Base-by-base conservation (phyloP, 2,888 invertebrate species). In the Mesoligia furuncula region DNA sequence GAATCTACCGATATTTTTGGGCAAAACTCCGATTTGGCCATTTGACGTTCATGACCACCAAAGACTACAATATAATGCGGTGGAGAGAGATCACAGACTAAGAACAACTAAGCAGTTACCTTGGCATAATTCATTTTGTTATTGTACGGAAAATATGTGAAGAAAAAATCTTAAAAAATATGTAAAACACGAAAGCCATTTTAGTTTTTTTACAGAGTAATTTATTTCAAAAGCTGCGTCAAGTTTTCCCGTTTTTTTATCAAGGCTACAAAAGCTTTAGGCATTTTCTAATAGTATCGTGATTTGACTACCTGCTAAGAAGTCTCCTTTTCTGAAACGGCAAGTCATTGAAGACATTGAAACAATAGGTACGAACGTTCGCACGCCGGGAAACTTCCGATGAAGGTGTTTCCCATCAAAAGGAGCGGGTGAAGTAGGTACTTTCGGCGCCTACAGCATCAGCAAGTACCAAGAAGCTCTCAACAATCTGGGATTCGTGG, bases 401-500 rank as follows among this genome's bases (percentile, higher is more conserved):
- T 42, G 66, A 51, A 67, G 76, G 76, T 81, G 42, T 75, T 51
- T 51, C 75, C 15, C 27, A 27, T 45, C 75, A 66, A 81, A 75
- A 27, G 31, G 11, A 81, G n/a, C 7, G 15, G 6, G 51, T 36
- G 31, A 81, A 57, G 73, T 62, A 54, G 39, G 39, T n/a, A 39
- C 73, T 65, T 65, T 64, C 1, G 20, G 39, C 27, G 54, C 36
- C 62, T n/a, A 51, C n/a, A 20, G 31, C 15, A 59, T 36, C 81
- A 42, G 2, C 20, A 59, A 79, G 62, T 57, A 45, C 75, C 51
- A 67, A 39, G 4, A 67, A 82, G 13, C 57, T 48, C 20, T 68
- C 17, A 42, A 57, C n/a, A 24, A 42, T 65, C 79, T 42, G 39
- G 36, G 3, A 31, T 45, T 57, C 31, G 8, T 20, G 13, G 8